Conservation (phyloP, 2,113 vertebrate genomes). For the Ammospiza nelsoni region DNA sequence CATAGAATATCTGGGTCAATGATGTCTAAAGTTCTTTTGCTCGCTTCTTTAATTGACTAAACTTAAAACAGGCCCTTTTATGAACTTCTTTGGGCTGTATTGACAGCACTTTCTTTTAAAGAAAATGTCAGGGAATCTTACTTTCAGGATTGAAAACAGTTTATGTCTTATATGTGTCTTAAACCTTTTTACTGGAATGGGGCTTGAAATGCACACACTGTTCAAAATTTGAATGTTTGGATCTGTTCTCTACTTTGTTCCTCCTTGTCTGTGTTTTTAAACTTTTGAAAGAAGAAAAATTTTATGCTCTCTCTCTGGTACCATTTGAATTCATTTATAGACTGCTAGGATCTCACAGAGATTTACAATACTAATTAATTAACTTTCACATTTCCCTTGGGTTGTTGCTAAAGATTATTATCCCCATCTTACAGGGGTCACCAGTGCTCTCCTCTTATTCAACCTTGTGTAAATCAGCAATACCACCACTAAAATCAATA, state of each 20-base stretch:
- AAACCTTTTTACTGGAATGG: not conserved
- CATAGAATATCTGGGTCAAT: conserved; percentile 65
- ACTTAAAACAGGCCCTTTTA: conserved; percentile 60
- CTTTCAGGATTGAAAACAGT: conserved; percentile 1
- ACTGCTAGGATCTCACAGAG: conserved; percentile 5
- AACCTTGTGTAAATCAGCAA: conserved; percentile 55
- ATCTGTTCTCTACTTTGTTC: not conserved
- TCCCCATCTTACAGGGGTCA: conserved; percentile 20
- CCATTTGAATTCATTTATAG: conserved; percentile 41
- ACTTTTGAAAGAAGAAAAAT: not conserved
- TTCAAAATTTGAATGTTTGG: not conserved
- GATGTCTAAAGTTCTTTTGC: conserved; percentile 65
- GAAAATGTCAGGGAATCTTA: conserved; percentile 15
- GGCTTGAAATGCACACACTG: not conserved
- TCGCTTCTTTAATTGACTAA: conserved; percentile 70
- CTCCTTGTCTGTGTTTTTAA: conserved; percentile 10
- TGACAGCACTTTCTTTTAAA: conserved; percentile 48
- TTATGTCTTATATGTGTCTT: not conserved
- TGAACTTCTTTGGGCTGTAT: conserved; percentile 48
- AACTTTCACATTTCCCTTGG: conserved; percentile 46
- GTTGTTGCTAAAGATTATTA: conserved; percentile 53
- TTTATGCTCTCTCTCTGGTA: conserved; percentile 19
- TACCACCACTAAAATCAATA: conserved; percentile 42
- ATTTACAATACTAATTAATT: conserved; percentile 65
- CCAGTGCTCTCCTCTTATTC: conserved; percentile 8